Evolutionary conservation across 2,113 vertebrate genomes (phyloP).

Genomic region (Melanostigma gelatinosum): DNA sequence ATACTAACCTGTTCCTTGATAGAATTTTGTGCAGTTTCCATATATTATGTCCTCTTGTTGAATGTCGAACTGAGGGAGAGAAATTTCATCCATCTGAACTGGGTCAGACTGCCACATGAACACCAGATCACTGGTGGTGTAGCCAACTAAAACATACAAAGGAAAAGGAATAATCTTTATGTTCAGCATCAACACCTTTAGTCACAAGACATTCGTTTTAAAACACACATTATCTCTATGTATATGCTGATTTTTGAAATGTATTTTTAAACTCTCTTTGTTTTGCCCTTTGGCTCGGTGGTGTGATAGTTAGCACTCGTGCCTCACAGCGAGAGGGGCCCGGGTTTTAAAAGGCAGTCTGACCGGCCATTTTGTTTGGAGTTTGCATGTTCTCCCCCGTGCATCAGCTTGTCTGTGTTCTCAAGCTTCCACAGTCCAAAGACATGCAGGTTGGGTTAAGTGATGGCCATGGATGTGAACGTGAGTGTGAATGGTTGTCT

Average conservation of each 20-base stretch:
- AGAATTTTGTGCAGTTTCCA: conserved; percentile 97
- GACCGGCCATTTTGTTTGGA: too few species aligned
- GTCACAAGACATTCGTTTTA: background rate
- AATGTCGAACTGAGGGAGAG: conserved; percentile 96
- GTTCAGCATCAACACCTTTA: background rate
- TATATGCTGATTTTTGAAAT: background rate
- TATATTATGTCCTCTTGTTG: conserved; percentile 96
- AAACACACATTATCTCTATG: background rate
- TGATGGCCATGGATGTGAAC: too few species aligned
- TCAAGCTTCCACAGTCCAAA: too few species aligned
- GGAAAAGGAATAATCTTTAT: conserved; percentile 74
- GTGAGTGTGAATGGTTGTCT: too few species aligned
- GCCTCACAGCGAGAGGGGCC: too few species aligned
- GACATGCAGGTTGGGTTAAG: too few species aligned
- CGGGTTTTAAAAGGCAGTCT: too few species aligned
- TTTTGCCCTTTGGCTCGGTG: background rate
- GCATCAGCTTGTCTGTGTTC: too few species aligned
- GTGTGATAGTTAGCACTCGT: too few species aligned
- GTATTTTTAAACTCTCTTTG: background rate
- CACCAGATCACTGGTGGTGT: conserved; percentile 94
- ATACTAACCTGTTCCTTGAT: conserved; percentile 92
- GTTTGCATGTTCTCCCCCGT: too few species aligned
- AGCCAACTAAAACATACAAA: conserved; percentile 87
- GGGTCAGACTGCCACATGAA: conserved; percentile 99
- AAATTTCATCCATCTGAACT: conserved; percentile 96